A percentile compares a stretch with the other conserved stretches of the same genome.
These are phyloP conservation scores for Metaphire vulgaris DNA, from an alignment of 1,140 invertebrate species.

Conservation along the genomic window DNA sequence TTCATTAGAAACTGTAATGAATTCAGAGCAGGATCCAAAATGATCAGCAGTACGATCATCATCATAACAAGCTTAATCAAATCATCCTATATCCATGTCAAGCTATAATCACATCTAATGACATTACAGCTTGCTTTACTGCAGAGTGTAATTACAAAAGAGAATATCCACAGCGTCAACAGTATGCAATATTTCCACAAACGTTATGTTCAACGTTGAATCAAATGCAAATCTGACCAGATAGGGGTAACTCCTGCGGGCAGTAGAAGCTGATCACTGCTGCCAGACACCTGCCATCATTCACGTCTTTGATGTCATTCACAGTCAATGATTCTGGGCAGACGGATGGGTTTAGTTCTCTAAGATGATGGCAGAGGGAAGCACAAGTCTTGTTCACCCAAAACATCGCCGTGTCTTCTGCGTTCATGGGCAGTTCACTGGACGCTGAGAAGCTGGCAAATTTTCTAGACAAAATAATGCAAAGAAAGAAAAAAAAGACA, in stretches of 20 bases:
- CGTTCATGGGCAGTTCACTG: slow-evolving; percentile 60
- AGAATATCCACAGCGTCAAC: too few relatives aligned
- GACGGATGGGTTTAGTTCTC: background rate
- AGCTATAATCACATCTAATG: too few relatives aligned
- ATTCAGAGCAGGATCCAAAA: too few relatives aligned
- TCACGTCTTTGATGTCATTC: slow-evolving; percentile 62
- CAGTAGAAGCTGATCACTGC: slow-evolving; percentile 88
- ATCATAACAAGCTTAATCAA: too few relatives aligned
- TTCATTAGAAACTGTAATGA: too few relatives aligned
- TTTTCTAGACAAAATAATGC: slow-evolving; percentile 43
- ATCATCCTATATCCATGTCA: too few relatives aligned
- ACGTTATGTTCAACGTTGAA: too few relatives aligned
- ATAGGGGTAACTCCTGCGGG: slow-evolving; percentile 74
- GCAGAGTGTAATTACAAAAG: too few relatives aligned
- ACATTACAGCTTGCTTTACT: too few relatives aligned
- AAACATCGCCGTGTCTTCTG: slow-evolving; percentile 77
- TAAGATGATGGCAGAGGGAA: slow-evolving; percentile 34
- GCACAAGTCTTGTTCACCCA: slow-evolving; percentile 83
- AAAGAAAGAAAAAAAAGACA: too few relatives aligned
- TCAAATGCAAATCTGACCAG: slow-evolving; percentile 47
- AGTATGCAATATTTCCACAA: too few relatives aligned
- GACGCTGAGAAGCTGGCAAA: slow-evolving; percentile 54
- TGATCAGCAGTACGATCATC: too few relatives aligned
- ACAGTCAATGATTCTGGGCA: background rate
- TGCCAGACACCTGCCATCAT: slow-evolving; percentile 84